Base-by-base conservation (phyloP, 2,888 invertebrate species). In the Diarsia brunnea region DNA sequence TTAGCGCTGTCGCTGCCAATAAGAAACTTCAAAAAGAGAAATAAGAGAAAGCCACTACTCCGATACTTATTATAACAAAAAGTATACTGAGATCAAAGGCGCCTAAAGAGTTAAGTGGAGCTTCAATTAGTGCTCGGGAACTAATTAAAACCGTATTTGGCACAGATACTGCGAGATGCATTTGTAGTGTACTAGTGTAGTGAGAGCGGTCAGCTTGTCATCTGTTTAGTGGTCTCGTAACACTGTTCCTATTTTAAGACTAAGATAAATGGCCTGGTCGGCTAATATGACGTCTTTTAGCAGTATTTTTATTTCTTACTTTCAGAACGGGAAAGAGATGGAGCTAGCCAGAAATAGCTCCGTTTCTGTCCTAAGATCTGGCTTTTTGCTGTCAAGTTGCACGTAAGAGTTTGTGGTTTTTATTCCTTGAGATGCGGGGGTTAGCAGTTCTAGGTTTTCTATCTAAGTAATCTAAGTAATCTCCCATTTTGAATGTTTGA, bases 101-200 rank as follows among this genome's bases (percentile, higher is more conserved):
- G 73, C 53, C 61, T 60, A 73, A 77, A 69, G 60, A 78, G 74
- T 79, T 65, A 70, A 81, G 53, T 69, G 31, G 51, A 61, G 61
- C 53, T 61, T 69, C 69, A 81, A 82, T 81, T 82, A 71, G 68
- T 69, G 49, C 60, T 45, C n/a, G 65, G 72, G 51, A 68, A 45
- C 65, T 78, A 81, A 81, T 81, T 81, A 82, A 81, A 82, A 74
- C 79, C 79, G 65, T 74, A 82, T 79, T 82, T 82, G 81, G 83
- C 70, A 74, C 70, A 74, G 79, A 82, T 74, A 79, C 43, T 43
- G 67, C 14, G 53, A 69, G 70, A 58, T 65, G 65, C 60, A 61
- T 61, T 65, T 19, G 45, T 27, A 55, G 49, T 27, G 31, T 24
- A 49, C 31, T 27, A 49, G 49, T 27, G 27, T 24, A 49, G 24